Conservation (phyloP, 2,797 vertebrate species). For the Pangasius djambal region DNA sequence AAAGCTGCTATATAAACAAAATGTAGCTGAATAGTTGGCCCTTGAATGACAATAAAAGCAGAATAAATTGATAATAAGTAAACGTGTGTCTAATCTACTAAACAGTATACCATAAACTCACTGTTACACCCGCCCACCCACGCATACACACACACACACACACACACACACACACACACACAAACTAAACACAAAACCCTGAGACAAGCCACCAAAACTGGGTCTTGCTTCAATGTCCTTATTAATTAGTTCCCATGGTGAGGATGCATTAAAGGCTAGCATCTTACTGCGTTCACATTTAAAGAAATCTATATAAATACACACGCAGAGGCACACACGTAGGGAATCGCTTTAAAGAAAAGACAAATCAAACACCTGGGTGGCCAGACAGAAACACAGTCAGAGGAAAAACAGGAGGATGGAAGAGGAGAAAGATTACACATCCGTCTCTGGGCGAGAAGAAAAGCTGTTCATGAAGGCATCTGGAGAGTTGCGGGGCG, state of each 20-base stretch:
- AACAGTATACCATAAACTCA: neutral
- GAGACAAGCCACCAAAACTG: slow-evolving; percentile 44
- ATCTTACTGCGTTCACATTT: slow-evolving; percentile 56
- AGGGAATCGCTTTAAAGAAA: slow-evolving; percentile 14
- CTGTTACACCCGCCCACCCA: slow-evolving; percentile 4
- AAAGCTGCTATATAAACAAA: neutral
- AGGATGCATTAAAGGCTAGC: slow-evolving; percentile 59
- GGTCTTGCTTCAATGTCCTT: slow-evolving; percentile 48
- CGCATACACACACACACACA: slow-evolving; percentile 15
- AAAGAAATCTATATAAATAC: slow-evolving; percentile 56
- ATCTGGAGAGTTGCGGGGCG: neutral
- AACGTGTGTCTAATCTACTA: slow-evolving; percentile 43
- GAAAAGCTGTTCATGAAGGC: neutral
- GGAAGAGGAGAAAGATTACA: slow-evolving; percentile 27
- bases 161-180: neutral
- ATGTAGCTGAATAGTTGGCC: slow-evolving; percentile 12
- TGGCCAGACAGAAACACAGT: neutral
- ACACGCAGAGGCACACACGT: slow-evolving; percentile 14
- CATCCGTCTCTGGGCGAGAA: slow-evolving; percentile 11
- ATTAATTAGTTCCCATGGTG: slow-evolving; percentile 60
- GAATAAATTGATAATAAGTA: slow-evolving; percentile 47
- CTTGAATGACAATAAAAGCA: slow-evolving; percentile 39
- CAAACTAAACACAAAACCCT: slow-evolving; percentile 7
- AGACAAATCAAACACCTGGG: slow-evolving; percentile 23
- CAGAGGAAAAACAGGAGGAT: slow-evolving; percentile 1